phyloP scores from a whole-genome alignment of 2,888 invertebrate species.

The Ctenicera cuprea region DNA sequence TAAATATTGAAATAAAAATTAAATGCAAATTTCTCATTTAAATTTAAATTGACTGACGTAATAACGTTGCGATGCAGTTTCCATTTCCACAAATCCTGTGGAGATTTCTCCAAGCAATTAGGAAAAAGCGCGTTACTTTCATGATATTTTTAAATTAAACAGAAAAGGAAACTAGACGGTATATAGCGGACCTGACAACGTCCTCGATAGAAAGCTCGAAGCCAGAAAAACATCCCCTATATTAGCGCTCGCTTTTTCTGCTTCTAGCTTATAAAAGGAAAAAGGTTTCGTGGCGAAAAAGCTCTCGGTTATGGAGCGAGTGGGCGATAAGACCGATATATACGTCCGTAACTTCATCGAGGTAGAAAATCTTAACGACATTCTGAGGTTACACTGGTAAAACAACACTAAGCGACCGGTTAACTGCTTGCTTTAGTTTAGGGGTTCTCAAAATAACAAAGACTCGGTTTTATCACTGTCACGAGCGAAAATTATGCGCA shows the following conservation, averaged over 20 bases:
- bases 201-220: background rate
- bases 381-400: background rate
- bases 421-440: slow-evolving; percentile 1
- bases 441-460: background rate
- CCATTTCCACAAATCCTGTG: too few relatives aligned
- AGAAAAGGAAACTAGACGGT: too few relatives aligned
- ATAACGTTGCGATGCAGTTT: too few relatives aligned
- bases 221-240: background rate
- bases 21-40: too few relatives aligned
- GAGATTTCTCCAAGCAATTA: too few relatives aligned
- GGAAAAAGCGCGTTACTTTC: too few relatives aligned
- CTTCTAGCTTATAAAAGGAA: background rate
- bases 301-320: background rate
- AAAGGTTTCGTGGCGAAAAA: slow-evolving; percentile 11
- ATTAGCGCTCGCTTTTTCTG: slow-evolving; percentile 11
- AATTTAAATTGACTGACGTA: too few relatives aligned
- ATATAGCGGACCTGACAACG: too few relatives aligned
- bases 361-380: slow-evolving; percentile 26
- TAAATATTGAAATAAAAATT: too few relatives aligned
- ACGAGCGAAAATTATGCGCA: background rate
- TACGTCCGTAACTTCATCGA: slow-evolving; percentile 18
- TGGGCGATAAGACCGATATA: slow-evolving; percentile 30
- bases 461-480: background rate
- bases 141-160: too few relatives aligned
- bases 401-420: slow-evolving; percentile 8